phyloP scores from a whole-genome alignment of 2,113 vertebrate species.

The Sander lucioperca region DNA sequence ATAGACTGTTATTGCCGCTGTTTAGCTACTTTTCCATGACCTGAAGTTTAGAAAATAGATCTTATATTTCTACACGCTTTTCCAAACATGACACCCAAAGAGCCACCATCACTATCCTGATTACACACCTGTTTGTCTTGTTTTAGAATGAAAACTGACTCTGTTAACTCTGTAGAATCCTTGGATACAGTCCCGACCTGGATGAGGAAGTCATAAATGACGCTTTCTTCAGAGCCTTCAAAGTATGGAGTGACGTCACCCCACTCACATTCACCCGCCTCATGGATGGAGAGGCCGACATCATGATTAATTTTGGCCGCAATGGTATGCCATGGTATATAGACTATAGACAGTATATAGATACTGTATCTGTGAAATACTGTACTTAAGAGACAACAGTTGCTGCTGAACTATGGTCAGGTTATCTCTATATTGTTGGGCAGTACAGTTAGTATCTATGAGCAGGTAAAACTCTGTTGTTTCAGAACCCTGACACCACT shows the following conservation, averaged over 20 bases:
- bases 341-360: background rate
- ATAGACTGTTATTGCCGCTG: conserved; percentile 17
- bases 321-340: conserved; percentile 87
- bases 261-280: conserved; percentile 91
- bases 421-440: background rate
- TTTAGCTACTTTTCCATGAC: conserved; percentile 17
- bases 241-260: conserved; percentile 97
- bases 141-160: background rate
- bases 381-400: background rate
- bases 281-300: conserved; percentile 96
- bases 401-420: background rate
- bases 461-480: background rate
- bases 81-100: background rate
- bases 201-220: conserved; percentile 95
- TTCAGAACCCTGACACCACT: background rate
- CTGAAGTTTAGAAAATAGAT: background rate
- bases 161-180: conserved; percentile 85
- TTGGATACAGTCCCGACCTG: conserved; percentile 93
- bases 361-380: background rate
- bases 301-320: conserved; percentile 99
- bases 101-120: background rate
- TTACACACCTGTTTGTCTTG: background rate
- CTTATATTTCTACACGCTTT: background rate
- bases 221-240: conserved; percentile 95
- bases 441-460: background rate